Evolutionary conservation across 2,113 vertebrate genomes (phyloP).

Genomic region (Ahaetulla prasina): DNA sequence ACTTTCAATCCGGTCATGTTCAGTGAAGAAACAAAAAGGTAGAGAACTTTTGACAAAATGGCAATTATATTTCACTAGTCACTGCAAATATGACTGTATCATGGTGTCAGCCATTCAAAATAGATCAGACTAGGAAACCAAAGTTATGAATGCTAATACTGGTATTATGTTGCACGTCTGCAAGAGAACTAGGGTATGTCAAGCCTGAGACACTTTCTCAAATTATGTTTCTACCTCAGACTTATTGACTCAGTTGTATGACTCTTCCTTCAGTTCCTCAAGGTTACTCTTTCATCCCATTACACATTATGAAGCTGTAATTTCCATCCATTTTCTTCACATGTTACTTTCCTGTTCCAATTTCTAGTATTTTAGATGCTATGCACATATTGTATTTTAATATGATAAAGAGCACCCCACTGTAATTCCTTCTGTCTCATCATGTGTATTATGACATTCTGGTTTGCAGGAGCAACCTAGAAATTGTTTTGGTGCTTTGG

Average conservation of each 20-base stretch:
- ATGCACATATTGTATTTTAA: neutral
- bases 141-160: neutral
- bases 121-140: neutral
- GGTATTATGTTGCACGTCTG: neutral
- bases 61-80: neutral
- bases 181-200: neutral
- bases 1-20: neutral
- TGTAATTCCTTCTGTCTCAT: neutral
- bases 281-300: neutral
- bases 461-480: neutral
- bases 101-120: neutral
- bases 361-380: neutral
- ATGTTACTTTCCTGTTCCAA: neutral
- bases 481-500: neutral
- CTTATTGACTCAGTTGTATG: neutral
- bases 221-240: neutral
- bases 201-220: neutral
- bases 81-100: neutral
- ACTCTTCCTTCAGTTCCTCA: neutral
- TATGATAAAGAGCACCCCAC: neutral
- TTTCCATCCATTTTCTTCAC: neutral
- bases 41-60: neutral
- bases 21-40: neutral
- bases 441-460: neutral
- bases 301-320: neutral